Evolutionary conservation across 2,113 vertebrate genomes (phyloP).

Genomic region (Trochalopteron elliotii): DNA sequence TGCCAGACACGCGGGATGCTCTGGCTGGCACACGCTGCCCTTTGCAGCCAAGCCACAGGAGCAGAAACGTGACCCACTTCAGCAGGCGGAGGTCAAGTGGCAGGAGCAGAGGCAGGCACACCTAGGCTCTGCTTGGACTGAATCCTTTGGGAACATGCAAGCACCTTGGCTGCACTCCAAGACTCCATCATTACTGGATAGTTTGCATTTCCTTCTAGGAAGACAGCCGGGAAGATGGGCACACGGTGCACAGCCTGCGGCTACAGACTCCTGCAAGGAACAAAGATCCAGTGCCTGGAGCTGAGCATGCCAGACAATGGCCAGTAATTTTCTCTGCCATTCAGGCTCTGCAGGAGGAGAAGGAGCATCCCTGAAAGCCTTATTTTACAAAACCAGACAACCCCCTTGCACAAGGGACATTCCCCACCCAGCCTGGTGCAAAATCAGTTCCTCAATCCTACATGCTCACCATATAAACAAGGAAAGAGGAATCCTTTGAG

Average conservation of each 20-base stretch:
- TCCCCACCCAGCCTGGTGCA: not conserved
- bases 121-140: not conserved
- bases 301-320: fast-evolving
- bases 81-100: not conserved
- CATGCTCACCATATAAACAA: fast-evolving
- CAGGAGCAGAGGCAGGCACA: not conserved
- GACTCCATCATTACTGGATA: conserved; percentile 52
- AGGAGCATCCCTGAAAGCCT: not conserved
- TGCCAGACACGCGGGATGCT: not conserved
- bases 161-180: not conserved
- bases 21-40: not conserved
- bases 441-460: not conserved
- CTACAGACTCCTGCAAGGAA: conserved; percentile 27
- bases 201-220: conserved; percentile 59
- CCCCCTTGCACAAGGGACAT: not conserved
- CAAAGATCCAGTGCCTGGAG: not conserved
- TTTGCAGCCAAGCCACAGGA: not conserved
- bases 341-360: not conserved
- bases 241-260: not conserved
- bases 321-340: not conserved
- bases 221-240: conserved; percentile 18
- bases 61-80: not conserved
- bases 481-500: not conserved
- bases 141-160: not conserved
- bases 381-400: not conserved